Evolutionary conservation across 2,113 vertebrate genomes (phyloP).

Genomic region (Columbina picui): DNA sequence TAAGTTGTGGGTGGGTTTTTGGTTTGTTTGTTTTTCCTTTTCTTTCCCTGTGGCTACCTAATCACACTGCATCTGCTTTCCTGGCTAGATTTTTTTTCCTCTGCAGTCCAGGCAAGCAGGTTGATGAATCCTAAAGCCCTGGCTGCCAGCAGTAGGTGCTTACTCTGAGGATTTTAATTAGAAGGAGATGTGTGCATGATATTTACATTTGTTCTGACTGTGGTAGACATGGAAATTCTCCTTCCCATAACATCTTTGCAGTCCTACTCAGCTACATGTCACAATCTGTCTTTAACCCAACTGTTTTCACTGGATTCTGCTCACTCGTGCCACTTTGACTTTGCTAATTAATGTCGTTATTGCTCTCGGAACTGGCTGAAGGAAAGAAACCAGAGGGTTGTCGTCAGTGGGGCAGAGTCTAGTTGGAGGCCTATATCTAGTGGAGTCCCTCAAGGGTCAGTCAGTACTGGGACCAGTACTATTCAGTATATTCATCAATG

Average conservation of each 20-base stretch:
- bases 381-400: no score
- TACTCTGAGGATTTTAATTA: neutral
- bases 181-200: neutral
- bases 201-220: neutral
- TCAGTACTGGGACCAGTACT: no score
- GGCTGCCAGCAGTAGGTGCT: neutral
- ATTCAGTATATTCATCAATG: no score
- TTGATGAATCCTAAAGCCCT: neutral
- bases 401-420: no score
- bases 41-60: neutral
- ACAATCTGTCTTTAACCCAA: neutral
- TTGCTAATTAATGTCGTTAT: neutral
- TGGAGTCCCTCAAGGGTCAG: no score
- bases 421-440: no score
- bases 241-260: neutral
- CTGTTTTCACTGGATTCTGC: neutral
- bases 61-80: neutral
- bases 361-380: neutral
- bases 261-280: neutral
- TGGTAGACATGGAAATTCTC: neutral
- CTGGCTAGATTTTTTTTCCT: neutral
- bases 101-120: rapidly evolving
- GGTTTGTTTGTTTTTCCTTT: neutral
- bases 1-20: neutral
- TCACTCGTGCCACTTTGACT: neutral